These are phyloP conservation scores for Listronotus oregonensis DNA, from an alignment of 1,140 invertebrate species.

Conservation along the genomic window DNA sequence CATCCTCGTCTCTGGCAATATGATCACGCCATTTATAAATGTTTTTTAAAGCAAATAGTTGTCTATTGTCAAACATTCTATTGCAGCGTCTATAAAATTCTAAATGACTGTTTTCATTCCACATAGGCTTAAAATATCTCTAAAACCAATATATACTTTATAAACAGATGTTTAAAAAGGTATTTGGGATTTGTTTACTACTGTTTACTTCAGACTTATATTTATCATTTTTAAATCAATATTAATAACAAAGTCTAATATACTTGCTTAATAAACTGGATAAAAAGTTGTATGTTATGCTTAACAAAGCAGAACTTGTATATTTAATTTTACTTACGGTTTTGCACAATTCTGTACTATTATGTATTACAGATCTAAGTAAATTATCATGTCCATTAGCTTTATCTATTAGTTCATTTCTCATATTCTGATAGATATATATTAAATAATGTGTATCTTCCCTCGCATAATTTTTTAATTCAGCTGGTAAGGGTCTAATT, in stretches of 20 bases:
- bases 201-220: too few relatives aligned
- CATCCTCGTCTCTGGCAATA: constrained; percentile 85
- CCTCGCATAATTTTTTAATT: constrained; percentile 87
- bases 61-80: constrained; percentile 83
- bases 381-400: constrained; percentile 74
- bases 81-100: constrained; percentile 77
- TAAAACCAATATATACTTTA: constrained; percentile 53
- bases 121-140: constrained; percentile 81
- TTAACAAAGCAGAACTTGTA: too few relatives aligned
- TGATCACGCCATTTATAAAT: constrained; percentile 89
- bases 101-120: constrained; percentile 74
- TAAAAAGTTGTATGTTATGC: too few relatives aligned
- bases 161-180: too few relatives aligned
- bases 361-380: constrained; percentile 70
- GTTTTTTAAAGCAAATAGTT: constrained; percentile 81
- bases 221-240: too few relatives aligned
- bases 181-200: too few relatives aligned
- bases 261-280: too few relatives aligned
- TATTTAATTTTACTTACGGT: constrained; percentile 52
- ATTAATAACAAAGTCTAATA: too few relatives aligned
- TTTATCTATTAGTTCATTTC: constrained; percentile 74
- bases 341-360: constrained; percentile 75
- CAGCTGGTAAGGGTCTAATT: constrained; percentile 84
- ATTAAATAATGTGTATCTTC: constrained; percentile 95
- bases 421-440: constrained; percentile 87